These are phyloP conservation scores for Oxycera nigricornis DNA, from an alignment of 2,888 invertebrate genomes.

Conservation along the genomic window DNA sequence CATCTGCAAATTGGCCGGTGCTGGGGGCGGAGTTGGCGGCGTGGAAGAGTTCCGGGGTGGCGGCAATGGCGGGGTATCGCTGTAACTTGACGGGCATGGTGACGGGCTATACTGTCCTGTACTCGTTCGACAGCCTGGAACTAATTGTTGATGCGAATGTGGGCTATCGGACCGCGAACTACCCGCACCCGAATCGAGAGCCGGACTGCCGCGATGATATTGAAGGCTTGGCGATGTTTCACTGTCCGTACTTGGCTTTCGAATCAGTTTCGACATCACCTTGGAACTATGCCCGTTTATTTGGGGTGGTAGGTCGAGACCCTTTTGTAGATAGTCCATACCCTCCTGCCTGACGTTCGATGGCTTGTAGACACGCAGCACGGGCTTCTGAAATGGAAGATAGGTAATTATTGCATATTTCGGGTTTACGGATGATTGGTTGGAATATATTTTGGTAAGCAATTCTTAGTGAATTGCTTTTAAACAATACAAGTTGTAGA, in stretches of 20 bases:
- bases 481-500: no score
- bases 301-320: slow-evolving; percentile 58
- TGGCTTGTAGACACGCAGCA: slow-evolving; percentile 57
- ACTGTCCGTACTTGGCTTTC: slow-evolving; percentile 88
- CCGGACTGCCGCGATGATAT: slow-evolving; percentile 80
- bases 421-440: no score
- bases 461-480: no score
- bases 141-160: slow-evolving; percentile 72
- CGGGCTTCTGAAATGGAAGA: slow-evolving; percentile 54
- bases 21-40: slow-evolving; percentile 70
- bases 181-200: slow-evolving; percentile 86
- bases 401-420: no score
- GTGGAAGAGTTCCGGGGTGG: slow-evolving; percentile 78
- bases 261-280: slow-evolving; percentile 74
- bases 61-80: slow-evolving; percentile 71
- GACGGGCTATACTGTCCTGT: slow-evolving; percentile 65
- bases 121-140: slow-evolving; percentile 62
- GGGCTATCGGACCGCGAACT: slow-evolving; percentile 91
- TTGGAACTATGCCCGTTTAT: slow-evolving; percentile 61
- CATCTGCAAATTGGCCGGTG: slow-evolving; percentile 73
- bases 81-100: slow-evolving; percentile 65
- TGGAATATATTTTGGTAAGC: no score
- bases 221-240: slow-evolving; percentile 69
- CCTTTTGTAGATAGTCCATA: slow-evolving; percentile 56
- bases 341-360: slow-evolving; percentile 56